Base-by-base conservation (phyloP, 2,888 invertebrate genomes). In the Catonia carolina region DNA sequence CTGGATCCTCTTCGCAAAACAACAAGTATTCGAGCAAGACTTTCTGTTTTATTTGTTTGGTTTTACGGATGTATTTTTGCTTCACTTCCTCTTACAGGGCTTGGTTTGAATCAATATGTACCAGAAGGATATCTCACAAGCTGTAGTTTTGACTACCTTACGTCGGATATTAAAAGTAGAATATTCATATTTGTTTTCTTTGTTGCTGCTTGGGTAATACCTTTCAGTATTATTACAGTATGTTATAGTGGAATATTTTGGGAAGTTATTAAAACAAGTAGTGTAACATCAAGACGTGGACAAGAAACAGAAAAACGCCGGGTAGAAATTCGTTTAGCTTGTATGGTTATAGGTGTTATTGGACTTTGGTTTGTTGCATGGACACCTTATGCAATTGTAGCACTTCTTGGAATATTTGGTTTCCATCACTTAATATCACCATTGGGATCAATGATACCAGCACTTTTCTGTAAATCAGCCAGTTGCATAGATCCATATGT, bases 111-210 rank as follows among this genome's bases (percentile, higher is more conserved):
- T 18, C 77, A 76, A 33, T 92, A 90, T 73, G 85, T 88, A 14
- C 89, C 90, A 5, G 91, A 91, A 71, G 67, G 67, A 7, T 89
- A 82, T 68, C 77, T 90, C 58, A 89, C 88, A 17, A 86, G 86
- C 66, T 92, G 91, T 73, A 86, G 89, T 67, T 91, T 88, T 69
- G 90, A 91, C 71, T 92, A 91, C 68, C 77, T 91, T 48, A 82
- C 86, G 1, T 59, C 80, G n/a, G 79, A 81, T 53, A 67, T 72
- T 1, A 69, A 71, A 0, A 81, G 81, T 1, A 79, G 81, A 50
- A 77, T 79, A 58, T 91, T 86, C 69, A 87, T 89, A 68, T 78
- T 89, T 63, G 70, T 80, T 4, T 86, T 86, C 69, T 89, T 87
- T 70, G 77, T 83, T 35, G 86, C 83, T 1, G 90, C 83, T 45